Conservation (phyloP, 2,113 vertebrate genomes). For the Gymnocephalus cernua region DNA sequence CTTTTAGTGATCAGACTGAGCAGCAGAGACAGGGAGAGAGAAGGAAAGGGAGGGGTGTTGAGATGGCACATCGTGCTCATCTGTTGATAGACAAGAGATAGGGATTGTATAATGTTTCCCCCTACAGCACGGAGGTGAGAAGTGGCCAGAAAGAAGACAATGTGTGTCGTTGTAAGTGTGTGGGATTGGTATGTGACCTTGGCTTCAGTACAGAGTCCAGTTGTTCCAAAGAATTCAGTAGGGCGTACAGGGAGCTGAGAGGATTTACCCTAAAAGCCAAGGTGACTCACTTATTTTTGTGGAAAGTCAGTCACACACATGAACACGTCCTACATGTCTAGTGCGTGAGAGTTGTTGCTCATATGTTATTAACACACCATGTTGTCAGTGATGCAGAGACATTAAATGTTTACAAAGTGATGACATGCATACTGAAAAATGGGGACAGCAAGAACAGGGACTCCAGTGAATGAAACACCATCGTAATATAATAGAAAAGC, state of each 20-base stretch:
- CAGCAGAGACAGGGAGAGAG: neutral
- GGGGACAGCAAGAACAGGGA: neutral
- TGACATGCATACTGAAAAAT: slow-evolving; percentile 5
- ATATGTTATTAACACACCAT: neutral
- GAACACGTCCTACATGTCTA: neutral
- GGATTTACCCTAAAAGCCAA: slow-evolving; percentile 53
- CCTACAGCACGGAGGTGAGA: slow-evolving; percentile 36
- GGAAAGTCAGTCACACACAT: slow-evolving; percentile 16
- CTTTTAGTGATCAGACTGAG: slow-evolving; percentile 5
- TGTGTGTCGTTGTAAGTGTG: slow-evolving; percentile 32
- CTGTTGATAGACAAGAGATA: slow-evolving; percentile 45
- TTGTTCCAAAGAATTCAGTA: slow-evolving; percentile 71
- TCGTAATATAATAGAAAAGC: neutral
- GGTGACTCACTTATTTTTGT: slow-evolving; percentile 68
- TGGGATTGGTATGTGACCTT: slow-evolving; percentile 71
- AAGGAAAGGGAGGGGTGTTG: neutral
- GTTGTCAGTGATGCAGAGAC: neutral
- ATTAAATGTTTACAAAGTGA: neutral
- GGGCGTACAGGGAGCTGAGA: slow-evolving; percentile 44
- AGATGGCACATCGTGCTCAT: slow-evolving; percentile 30
- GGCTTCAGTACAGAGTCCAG: slow-evolving; percentile 61
- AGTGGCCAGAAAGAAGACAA: slow-evolving; percentile 40
- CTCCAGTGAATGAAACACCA: neutral
- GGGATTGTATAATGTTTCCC: slow-evolving; percentile 40
- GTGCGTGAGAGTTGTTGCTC: slow-evolving; percentile 8